phyloP scores from a whole-genome alignment of 2,888 invertebrate genomes.

The Polyploca ridens region DNA sequence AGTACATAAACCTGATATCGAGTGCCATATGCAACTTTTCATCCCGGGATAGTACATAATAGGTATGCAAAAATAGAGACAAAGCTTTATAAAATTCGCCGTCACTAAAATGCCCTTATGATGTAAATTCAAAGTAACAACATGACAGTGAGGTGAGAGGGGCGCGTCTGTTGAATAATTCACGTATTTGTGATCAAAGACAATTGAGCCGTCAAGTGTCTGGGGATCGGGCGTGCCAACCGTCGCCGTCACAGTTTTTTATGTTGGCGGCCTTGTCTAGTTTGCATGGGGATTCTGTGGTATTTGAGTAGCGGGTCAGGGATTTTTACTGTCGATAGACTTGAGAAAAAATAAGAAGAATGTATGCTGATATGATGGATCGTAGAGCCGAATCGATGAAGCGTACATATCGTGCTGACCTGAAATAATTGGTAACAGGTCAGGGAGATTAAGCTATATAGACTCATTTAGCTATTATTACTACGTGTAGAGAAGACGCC shows the following conservation, averaged over 20 bases:
- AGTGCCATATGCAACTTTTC: no score
- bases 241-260: slow-evolving; percentile 54
- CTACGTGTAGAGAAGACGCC: no score
- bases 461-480: no score
- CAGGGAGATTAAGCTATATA: no score
- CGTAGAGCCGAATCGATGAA: no score
- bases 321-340: background rate
- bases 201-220: slow-evolving; percentile 65
- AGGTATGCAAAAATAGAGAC: no score
- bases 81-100: background rate
- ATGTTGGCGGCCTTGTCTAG: slow-evolving; percentile 43
- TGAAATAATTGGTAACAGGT: no score
- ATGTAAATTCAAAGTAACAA: slow-evolving; percentile 7
- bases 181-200: slow-evolving; percentile 75
- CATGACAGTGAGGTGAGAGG: slow-evolving; percentile 18
- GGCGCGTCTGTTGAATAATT: slow-evolving; percentile 63
- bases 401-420: no score
- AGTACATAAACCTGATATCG: no score
- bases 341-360: no score
- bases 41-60: no score
- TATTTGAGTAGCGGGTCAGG: slow-evolving; percentile 25
- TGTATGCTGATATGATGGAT: no score
- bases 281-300: slow-evolving; percentile 29
- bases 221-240: slow-evolving; percentile 33
- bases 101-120: background rate